Evolutionary conservation across 2,113 vertebrate species (phyloP), one percentile per base, ranked within the genome.

Genomic region (Tapirus terrestris): DNA sequence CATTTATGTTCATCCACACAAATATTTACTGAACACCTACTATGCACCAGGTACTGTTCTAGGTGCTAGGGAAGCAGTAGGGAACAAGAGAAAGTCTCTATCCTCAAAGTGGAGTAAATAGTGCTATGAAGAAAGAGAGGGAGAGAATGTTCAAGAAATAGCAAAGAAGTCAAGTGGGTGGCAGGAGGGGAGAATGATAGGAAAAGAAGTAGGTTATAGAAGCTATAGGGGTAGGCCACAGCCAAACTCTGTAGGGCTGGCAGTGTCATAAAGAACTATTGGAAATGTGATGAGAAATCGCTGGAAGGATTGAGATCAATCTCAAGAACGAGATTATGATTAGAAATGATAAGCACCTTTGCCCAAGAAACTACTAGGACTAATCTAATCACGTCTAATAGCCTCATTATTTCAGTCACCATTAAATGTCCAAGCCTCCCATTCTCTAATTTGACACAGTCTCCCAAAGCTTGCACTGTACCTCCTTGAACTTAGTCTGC

Each of bases 51-150:
- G 56, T 16, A 96, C 11, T 72, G 27, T 77, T 75, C 31, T 53
- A 93, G 60, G 33, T 43, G 12, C 60, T 6, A 77, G 17, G 65
- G 51, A 79, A 89, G 20, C 6, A 20, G 1, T 1, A 72, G 18
- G 25, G 20, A 96, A 93, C 18, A 83, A 92, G 36, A 94, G 53
- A 85, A 94, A 72, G 31, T 45, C 16, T 94, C 56, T 87, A 43
- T 82, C 25, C 36, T 95, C 53, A 92, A 85, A 85, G 31, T 80
- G 39, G 20, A 96, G 36, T 96, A 29, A 67, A 91, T 1, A 91
- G 4, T 85, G 43, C 39, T 29, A 65, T 53, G 36, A 73, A 76
- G 23, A 72, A 56, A 53, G 25, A 67, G 23, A 75, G 8, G 85
- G 86, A 79, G 51, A 65, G 61, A 73, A 33, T 79, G n/a, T 65